Evolutionary conservation across 2,113 vertebrate species (phyloP), one percentile per base, ranked within the genome.

Genomic region (Planiliza haematocheilus): DNA sequence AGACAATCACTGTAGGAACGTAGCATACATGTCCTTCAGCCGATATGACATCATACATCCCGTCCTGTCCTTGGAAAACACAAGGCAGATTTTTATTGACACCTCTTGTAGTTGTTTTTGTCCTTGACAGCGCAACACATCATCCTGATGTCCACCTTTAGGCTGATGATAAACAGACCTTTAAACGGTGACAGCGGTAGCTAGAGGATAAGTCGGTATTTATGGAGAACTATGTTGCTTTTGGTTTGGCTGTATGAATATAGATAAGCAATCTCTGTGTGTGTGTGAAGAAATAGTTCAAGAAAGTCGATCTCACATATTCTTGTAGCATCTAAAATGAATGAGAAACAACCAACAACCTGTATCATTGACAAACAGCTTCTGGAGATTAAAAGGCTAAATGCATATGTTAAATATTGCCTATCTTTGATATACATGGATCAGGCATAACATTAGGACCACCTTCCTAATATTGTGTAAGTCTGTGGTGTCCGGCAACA

Each of bases 121-220:
- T 50, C 61, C 74, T 58, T 48, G 67, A 68, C 59, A 59, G 36
- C 34, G 24, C 43, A 53, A 68, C 10, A 45, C 57, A 67, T 70
- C 30, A 36, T 53, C 48, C 45, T 46, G 34, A 42, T 73, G 77
- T 51, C 75, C 49, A 56, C 48, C 53, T 82, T 78, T 63, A 76
- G 38, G 46, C 53, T 42, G 55, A 80, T 37, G 69, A 73, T 53
- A 21, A 77, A 62, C 56, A 34, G 43, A 68, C 60, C 51, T 73
- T 30, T 49, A 75, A 73, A 60, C 63, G 4, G 2, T 46, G 48
- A 66, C 50, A 71, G 34, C 7, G 9, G 9, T 24, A 39, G 60
- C 5, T 53, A 36, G 51, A 50, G 55, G 18, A 60, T 50, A 68
- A 58, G 58, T 56, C 24, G 8, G 12, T 57, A 34, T 46, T 53